A percentile compares a stretch with the other conserved stretches of the same genome.
These are phyloP conservation scores for Epinephelus awoara DNA, from an alignment of 2,797 vertebrate species.

Conservation along the genomic window DNA sequence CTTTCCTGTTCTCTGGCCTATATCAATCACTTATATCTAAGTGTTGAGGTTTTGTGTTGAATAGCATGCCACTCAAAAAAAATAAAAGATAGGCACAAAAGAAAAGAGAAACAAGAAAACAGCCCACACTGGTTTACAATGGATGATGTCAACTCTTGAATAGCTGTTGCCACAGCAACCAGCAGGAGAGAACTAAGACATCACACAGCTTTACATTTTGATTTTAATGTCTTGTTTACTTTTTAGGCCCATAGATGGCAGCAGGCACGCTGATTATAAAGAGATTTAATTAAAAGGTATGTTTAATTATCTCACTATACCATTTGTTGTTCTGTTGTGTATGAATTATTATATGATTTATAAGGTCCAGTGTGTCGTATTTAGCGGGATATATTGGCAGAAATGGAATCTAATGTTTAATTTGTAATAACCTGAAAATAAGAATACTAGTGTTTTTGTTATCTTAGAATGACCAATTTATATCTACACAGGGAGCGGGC, in stretches of 20 bases:
- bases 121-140: background rate
- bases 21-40: constrained; percentile 34
- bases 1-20: background rate
- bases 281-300: background rate
- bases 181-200: background rate
- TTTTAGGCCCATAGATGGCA: background rate
- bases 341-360: background rate
- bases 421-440: no score
- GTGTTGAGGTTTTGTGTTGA: constrained; percentile 39
- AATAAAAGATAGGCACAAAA: background rate
- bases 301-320: background rate
- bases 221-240: background rate
- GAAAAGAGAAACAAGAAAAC: background rate
- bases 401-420: no score
- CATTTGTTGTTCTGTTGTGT: background rate
- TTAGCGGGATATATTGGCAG: no score
- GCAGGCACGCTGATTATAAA: background rate
- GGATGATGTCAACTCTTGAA: background rate
- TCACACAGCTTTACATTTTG: background rate
- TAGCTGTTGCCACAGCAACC: background rate
- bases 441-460: no score
- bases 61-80: constrained; percentile 45
- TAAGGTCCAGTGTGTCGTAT: no score
- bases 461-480: no score
- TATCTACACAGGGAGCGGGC: no score